These are phyloP conservation scores for Corythornis leucogaster DNA, from an alignment of 2,797 vertebrate species.

Conservation along the genomic window DNA sequence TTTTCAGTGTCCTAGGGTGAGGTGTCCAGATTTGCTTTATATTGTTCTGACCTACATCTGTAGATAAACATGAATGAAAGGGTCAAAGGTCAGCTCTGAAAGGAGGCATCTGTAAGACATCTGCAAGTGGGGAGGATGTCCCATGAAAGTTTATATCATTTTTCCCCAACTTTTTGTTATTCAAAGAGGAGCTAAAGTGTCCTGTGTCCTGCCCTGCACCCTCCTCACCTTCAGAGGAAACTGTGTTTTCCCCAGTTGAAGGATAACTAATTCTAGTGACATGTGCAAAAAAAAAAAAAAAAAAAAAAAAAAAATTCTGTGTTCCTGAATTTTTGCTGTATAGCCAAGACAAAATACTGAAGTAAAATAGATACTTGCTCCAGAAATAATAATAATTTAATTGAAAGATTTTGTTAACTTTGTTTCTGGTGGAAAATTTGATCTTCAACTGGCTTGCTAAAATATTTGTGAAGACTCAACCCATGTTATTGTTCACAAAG, in stretches of 20 bases:
- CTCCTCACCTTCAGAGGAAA: neutral
- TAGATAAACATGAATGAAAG: neutral
- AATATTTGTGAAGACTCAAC: slow-evolving; percentile 39
- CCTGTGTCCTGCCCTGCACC: neutral
- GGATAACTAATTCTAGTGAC: neutral
- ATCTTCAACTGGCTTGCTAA: slow-evolving; percentile 19
- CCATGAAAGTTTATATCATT: neutral
- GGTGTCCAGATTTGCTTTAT: neutral
- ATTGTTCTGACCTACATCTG: neutral
- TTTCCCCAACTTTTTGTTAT: neutral
- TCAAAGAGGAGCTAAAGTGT: neutral
- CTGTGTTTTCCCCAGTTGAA: neutral
- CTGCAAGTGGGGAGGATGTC: neutral
- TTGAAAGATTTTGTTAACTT: neutral
- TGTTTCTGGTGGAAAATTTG: slow-evolving; percentile 32
- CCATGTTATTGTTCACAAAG: slow-evolving; percentile 32
- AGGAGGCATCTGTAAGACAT: neutral
- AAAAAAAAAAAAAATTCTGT: neutral
- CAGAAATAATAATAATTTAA: slow-evolving; percentile 14
- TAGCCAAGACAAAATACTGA: neutral
- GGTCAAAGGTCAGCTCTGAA: neutral
- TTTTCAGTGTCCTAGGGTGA: neutral
- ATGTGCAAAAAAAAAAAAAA: neutral
- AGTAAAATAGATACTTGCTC: neutral
- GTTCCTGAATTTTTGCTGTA: neutral